phyloP scores from a whole-genome alignment of 2,888 invertebrate genomes.

The Lochmaea crataegi region DNA sequence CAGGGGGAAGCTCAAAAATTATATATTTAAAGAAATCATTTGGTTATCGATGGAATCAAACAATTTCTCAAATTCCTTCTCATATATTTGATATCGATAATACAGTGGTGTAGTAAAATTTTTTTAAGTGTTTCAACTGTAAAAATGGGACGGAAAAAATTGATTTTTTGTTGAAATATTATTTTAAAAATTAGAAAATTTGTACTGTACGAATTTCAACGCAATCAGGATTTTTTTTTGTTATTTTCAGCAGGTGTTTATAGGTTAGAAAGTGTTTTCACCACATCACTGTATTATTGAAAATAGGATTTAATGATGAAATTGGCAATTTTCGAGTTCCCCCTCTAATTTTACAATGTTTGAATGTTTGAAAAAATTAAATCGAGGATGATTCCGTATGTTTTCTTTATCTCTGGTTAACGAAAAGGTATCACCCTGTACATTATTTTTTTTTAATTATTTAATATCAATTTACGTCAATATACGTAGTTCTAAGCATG shows the following conservation, averaged over 20 bases:
- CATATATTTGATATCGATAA: too few relatives aligned
- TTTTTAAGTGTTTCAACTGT: too few relatives aligned
- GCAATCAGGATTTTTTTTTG: background rate
- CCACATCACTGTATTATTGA: too few relatives aligned
- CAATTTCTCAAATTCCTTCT: too few relatives aligned
- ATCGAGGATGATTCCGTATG: too few relatives aligned
- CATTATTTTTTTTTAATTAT: background rate
- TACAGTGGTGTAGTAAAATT: too few relatives aligned
- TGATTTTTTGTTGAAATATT: background rate
- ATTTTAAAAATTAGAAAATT: background rate
- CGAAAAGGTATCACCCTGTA: background rate
- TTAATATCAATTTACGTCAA: constrained; percentile 24
- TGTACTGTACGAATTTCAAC: too few relatives aligned
- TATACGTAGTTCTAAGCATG: constrained; percentile 20
- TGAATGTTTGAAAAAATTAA: background rate
- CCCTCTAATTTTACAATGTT: background rate
- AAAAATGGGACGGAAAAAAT: too few relatives aligned
- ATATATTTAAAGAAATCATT: too few relatives aligned
- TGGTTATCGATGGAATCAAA: too few relatives aligned
- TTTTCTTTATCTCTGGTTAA: background rate
- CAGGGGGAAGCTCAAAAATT: too few relatives aligned
- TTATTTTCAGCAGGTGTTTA: background rate
- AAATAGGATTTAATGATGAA: too few relatives aligned
- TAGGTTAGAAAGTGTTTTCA: background rate
- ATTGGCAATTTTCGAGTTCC: background rate